A percentile compares a stretch with the other conserved stretches of the same genome.
phyloP scores from a whole-genome alignment of 2,888 invertebrate genomes.

The Nomada flava region DNA sequence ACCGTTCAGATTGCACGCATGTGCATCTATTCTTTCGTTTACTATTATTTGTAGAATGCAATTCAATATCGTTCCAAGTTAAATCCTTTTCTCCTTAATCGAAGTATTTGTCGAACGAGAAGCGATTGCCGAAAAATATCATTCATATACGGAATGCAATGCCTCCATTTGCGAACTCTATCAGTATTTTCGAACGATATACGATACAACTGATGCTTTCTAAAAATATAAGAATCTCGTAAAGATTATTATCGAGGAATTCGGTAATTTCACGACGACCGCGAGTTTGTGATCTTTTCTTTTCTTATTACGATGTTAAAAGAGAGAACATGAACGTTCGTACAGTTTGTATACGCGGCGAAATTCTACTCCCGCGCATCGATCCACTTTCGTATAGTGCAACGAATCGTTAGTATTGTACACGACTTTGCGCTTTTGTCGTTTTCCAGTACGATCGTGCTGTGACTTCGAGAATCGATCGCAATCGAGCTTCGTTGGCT shows the following conservation, averaged over 20 bases:
- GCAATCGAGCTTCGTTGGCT: constrained; percentile 21
- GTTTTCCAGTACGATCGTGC: constrained; percentile 38
- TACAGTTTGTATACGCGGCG: not conserved
- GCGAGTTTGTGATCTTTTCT: no score
- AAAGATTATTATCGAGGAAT: no score
- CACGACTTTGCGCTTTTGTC: constrained; percentile 47
- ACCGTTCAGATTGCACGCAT: not conserved
- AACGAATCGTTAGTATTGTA: constrained; percentile 19
- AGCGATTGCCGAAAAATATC: no score
- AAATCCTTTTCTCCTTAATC: no score
- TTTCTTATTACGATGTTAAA: not conserved
- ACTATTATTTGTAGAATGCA: not conserved
- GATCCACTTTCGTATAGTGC: not conserved
- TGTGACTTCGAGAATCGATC: constrained; percentile 63
- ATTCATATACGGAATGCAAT: not conserved
- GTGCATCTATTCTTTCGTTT: no score
- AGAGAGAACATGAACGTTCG: not conserved
- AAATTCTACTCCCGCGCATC: not conserved
- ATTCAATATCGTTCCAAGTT: not conserved
- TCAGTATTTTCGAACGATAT: no score
- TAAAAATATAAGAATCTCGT: no score
- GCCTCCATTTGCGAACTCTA: no score
- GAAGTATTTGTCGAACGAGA: no score
- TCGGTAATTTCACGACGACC: no score
- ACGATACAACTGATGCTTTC: not conserved